phyloP scores from a whole-genome alignment of 2,888 invertebrate genomes.

The Cerastis leucographa region DNA sequence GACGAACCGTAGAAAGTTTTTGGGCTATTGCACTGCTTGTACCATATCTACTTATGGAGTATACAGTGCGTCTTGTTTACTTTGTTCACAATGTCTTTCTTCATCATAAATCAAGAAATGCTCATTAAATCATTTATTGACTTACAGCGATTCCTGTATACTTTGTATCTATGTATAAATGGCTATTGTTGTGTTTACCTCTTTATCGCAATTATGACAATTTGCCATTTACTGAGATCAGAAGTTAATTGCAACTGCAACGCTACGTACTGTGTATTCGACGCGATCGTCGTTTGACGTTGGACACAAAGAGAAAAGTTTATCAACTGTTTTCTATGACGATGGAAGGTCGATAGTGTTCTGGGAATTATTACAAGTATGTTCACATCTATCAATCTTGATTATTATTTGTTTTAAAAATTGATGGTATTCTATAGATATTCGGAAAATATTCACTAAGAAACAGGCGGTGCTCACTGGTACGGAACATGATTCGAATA shows the following conservation, averaged over 20 bases:
- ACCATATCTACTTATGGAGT: not conserved
- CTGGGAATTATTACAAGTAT: not conserved
- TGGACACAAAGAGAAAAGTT: slow-evolving; percentile 35
- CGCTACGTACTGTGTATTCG: slow-evolving; percentile 9
- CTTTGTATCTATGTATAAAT: slow-evolving; percentile 7
- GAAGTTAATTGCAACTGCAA: slow-evolving; percentile 39
- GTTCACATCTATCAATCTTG: slow-evolving; percentile 4
- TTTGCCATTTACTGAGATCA: slow-evolving; percentile 54
- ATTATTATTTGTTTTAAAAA: not conserved
- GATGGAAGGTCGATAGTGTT: slow-evolving; percentile 1
- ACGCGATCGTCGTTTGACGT: slow-evolving; percentile 26
- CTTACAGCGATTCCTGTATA: slow-evolving; percentile 7
- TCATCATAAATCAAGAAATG: slow-evolving; percentile 22
- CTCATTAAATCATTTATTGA: slow-evolving; percentile 3
- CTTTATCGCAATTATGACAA: slow-evolving; percentile 53
- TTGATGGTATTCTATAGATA: not conserved
- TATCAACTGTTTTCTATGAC: slow-evolving; percentile 23
- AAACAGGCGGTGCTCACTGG: not conserved
- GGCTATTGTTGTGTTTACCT: slow-evolving; percentile 32
- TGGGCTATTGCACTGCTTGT: not conserved
- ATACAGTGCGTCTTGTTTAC: not conserved
- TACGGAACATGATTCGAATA: not conserved
- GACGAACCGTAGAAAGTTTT: not conserved
- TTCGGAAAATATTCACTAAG: not conserved
- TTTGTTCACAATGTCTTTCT: slow-evolving; percentile 5